phyloP scores from a whole-genome alignment of 2,888 invertebrate genomes.

The Phanerotoma sp. region DNA sequence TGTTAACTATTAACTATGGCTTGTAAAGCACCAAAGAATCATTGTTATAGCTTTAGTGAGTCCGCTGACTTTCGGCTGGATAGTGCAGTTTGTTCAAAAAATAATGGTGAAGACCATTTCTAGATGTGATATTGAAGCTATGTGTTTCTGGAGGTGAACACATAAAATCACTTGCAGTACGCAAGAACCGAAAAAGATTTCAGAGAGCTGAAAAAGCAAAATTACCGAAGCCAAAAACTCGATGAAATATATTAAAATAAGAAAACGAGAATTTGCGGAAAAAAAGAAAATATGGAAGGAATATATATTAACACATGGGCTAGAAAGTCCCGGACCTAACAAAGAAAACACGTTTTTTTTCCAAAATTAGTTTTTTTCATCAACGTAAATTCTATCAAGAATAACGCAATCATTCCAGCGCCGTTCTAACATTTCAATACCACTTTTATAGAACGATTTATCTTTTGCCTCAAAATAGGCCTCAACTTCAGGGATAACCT shows the following conservation, averaged over 20 bases:
- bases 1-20: constrained; percentile 35
- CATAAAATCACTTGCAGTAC: constrained; percentile 5
- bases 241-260: constrained; percentile 18
- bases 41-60: constrained; percentile 16
- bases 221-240: constrained; percentile 20
- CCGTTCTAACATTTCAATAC: no score
- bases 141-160: constrained; percentile 3
- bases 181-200: constrained; percentile 6
- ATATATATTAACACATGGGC: no score
- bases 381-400: no score
- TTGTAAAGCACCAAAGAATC: constrained; percentile 34
- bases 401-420: no score
- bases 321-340: no score
- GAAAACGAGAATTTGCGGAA: constrained; percentile 19
- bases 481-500: no score
- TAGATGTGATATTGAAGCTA: constrained; percentile 11
- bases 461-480: no score
- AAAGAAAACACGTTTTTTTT: no score
- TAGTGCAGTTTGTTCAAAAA: constrained; percentile 17
- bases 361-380: no score
- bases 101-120: constrained; percentile 21
- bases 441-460: no score
- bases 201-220: constrained; percentile 21
- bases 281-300: constrained; percentile 20
- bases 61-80: constrained; percentile 19